phyloP scores from a whole-genome alignment of 1,140 invertebrate species.

The Melipona quadrifasciata region DNA sequence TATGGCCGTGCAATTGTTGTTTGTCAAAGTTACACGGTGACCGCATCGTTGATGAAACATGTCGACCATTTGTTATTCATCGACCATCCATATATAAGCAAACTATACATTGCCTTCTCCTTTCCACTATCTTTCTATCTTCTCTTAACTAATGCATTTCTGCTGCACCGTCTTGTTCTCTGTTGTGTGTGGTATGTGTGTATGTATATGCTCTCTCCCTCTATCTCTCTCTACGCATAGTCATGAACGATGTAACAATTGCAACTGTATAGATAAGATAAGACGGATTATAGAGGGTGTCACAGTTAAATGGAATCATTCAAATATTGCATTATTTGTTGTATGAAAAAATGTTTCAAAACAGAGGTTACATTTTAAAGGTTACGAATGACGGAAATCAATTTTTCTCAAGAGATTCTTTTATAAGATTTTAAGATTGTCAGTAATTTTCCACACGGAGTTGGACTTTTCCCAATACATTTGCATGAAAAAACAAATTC shows the following conservation, averaged over 20 bases:
- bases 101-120: constrained; percentile 22
- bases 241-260: constrained; percentile 9
- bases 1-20: constrained; percentile 91
- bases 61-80: constrained; percentile 63
- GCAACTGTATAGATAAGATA: neutral
- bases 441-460: no score
- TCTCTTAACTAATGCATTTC: neutral
- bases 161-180: neutral
- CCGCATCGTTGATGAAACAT: constrained; percentile 92
- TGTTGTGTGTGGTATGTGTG: neutral
- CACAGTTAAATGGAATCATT: no score
- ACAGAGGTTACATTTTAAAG: no score
- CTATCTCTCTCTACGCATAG: neutral
- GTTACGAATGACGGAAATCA: no score
- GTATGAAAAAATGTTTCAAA: no score
- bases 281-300: no score
- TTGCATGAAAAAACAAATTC: no score
- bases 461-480: no score
- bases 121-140: neutral
- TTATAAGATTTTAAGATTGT: no score
- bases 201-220: neutral
- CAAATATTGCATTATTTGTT: no score
- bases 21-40: constrained; percentile 89
- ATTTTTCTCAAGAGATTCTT: no score
- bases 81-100: constrained; percentile 39